Base-by-base conservation (phyloP, 2,888 invertebrate species). In the Pogonocherus hispidulus region DNA sequence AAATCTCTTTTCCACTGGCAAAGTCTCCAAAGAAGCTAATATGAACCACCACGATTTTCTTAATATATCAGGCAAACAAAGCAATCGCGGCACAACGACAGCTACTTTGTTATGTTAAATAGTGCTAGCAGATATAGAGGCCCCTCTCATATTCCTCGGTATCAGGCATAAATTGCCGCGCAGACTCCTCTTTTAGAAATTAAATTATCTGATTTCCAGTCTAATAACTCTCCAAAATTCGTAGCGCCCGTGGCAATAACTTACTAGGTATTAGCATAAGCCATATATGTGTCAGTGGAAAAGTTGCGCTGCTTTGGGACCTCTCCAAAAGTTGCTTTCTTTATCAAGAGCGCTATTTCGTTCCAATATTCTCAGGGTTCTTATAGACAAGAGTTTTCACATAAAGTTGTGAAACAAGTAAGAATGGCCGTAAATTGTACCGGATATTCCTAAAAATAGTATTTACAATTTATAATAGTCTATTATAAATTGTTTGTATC, bases 331-430 rank as follows among this genome's bases (percentile, higher is more conserved):
- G 35, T 71, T 72, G 76, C 94, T 51, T 87, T 85, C 0, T 90
- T 89, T 0, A 91, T 90, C 0, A 91, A 91, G 83, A 94, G 94
- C 0, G 92, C 92, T 20, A 80, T 79, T 1, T 92, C 91, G 77
- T 91, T 90, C 47, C 78, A 35, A 9, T 14, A n/a, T n/a, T n/a
- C n/a, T n/a, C n/a, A n/a, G n/a, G n/a, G n/a, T n/a, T n/a, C n/a
- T n/a, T n/a, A n/a, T n/a, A n/a, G n/a, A n/a, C n/a, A n/a, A n/a
- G n/a, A n/a, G n/a, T n/a, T n/a, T n/a, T n/a, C n/a, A n/a, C n/a
- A n/a, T n/a, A n/a, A n/a, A n/a, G n/a, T n/a, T n/a, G n/a, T n/a
- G n/a, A n/a, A n/a, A n/a, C n/a, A n/a, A n/a, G n/a, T n/a, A n/a
- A n/a, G n/a, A n/a, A n/a, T n/a, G n/a, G n/a, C n/a, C n/a, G n/a